Conservation (phyloP, 2,797 vertebrate genomes). For the Tarsius wallacei region DNA sequence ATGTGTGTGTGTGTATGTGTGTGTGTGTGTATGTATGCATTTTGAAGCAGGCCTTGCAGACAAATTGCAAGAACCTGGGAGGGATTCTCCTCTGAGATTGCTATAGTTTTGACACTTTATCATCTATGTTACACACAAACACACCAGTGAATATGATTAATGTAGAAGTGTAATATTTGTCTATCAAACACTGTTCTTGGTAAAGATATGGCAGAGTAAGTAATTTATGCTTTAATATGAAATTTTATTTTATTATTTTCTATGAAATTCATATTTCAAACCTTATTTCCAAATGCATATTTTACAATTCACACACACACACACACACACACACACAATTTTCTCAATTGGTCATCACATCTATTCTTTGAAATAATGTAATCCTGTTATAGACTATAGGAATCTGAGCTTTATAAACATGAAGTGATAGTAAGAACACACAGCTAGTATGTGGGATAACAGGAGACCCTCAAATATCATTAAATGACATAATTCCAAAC, state of each 20-base stretch:
- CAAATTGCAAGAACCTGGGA: not conserved
- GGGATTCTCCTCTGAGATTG: not conserved
- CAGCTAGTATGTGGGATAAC: not conserved
- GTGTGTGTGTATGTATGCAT: not conserved
- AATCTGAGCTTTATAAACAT: not conserved
- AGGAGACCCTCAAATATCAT: conserved; percentile 24
- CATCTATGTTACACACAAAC: not conserved
- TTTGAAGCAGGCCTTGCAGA: not conserved
- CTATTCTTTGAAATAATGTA: not conserved
- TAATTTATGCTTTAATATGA: conserved; percentile 18
- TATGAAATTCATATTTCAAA: not conserved
- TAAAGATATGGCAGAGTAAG: not conserved
- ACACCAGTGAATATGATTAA: not conserved
- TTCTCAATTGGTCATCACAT: not conserved
- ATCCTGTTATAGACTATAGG: not conserved
- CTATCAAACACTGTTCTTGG: not conserved
- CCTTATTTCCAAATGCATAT: not conserved
- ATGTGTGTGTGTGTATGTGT: not conserved
- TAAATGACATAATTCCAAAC: not conserved
- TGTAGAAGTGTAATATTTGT: not conserved
- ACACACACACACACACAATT: not conserved
- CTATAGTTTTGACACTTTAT: not conserved
- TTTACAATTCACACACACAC: not conserved
- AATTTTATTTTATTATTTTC: not conserved
- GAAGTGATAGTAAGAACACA: not conserved